A percentile compares a stretch with the other conserved stretches of the same genome.
phyloP scores from a whole-genome alignment of 2,113 vertebrate species.

The Sigmodon hispidus region DNA sequence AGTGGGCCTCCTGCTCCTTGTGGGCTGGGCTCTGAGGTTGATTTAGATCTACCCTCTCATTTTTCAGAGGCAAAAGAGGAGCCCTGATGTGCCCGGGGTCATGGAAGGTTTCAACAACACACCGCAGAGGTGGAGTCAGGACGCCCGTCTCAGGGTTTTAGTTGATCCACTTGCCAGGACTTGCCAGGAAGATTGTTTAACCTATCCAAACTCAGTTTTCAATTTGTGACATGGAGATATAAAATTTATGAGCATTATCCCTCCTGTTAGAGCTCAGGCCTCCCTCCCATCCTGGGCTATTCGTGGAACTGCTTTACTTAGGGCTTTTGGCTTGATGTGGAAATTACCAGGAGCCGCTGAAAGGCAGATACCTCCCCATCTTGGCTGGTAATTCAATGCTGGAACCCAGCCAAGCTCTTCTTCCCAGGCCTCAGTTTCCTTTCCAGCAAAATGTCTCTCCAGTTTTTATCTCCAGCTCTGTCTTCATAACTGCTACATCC shows the following conservation, averaged over 20 bases:
- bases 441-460: background rate
- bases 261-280: background rate
- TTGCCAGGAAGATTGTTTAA: background rate
- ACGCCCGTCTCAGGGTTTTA: slow-evolving; percentile 9
- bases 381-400: background rate
- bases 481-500: background rate
- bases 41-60: background rate
- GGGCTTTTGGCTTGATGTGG: background rate
- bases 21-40: background rate
- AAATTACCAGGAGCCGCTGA: background rate
- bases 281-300: background rate
- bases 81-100: background rate
- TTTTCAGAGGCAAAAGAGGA: background rate
- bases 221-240: background rate
- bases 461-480: background rate
- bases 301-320: background rate
- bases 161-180: background rate
- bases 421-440: background rate
- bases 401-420: background rate
- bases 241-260: background rate
- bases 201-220: background rate
- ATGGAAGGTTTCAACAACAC: background rate
- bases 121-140: background rate
- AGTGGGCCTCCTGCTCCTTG: background rate
- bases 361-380: background rate